Conservation (phyloP, 1,140 invertebrate genomes). For the Pseudobourletiella spinata region DNA sequence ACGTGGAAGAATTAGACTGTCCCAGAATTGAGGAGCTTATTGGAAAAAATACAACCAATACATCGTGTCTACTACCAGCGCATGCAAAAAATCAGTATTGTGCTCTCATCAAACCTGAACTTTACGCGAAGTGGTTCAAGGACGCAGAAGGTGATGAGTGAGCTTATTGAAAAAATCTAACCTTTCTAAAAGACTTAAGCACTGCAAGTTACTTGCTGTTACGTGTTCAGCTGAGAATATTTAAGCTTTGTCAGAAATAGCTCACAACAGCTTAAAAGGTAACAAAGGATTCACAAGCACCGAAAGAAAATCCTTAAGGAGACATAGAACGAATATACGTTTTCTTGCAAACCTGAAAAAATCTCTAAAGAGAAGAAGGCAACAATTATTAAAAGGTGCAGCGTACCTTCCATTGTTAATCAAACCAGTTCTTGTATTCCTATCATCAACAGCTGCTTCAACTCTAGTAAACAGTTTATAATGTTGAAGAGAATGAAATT, state of each 20-base stretch:
- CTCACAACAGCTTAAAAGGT: background rate
- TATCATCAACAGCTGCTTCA: too few relatives aligned
- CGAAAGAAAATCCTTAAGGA: too few relatives aligned
- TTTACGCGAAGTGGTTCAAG: background rate
- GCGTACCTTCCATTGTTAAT: too few relatives aligned
- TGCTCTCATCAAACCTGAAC: background rate
- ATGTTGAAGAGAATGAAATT: too few relatives aligned
- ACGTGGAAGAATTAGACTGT: background rate
- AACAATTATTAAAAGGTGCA: too few relatives aligned
- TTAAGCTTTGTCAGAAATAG: background rate
- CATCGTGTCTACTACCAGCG: background rate
- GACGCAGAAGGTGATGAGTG: background rate
- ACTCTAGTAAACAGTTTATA: too few relatives aligned
- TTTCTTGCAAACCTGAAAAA: too few relatives aligned
- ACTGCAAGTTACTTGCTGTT: background rate
- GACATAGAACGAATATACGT: too few relatives aligned
- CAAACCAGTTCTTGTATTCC: too few relatives aligned
- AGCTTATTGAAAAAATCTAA: background rate
- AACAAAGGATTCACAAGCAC: too few relatives aligned
- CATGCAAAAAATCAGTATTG: background rate
- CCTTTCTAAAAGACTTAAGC: background rate
- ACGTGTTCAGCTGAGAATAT: background rate
- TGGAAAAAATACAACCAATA: background rate
- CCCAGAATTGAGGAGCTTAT: background rate
- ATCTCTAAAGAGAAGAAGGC: too few relatives aligned